phyloP scores from a whole-genome alignment of 53 echinoderm and acorn worm genomes.

The Holothuria scabra region DNA sequence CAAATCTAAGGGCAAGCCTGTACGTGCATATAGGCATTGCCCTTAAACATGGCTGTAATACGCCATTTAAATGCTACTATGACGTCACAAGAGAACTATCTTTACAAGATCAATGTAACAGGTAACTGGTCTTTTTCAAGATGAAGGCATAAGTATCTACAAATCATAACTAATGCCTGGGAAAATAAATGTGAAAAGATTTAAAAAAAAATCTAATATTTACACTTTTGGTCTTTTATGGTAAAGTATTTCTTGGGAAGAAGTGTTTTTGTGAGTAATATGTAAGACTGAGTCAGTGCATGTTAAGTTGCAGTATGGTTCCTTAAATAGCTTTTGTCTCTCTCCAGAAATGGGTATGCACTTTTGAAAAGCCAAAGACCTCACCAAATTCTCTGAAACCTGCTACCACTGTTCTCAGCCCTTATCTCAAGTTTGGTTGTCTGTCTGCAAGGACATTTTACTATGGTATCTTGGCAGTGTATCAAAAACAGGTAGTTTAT shows the following conservation, averaged over 20 bases:
- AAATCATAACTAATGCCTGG: too few relatives aligned
- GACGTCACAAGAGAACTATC: too few relatives aligned
- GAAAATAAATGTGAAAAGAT: too few relatives aligned
- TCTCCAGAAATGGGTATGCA: constrained; percentile 71
- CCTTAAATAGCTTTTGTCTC: not conserved
- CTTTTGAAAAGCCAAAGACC: constrained; percentile 84
- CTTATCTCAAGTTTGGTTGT: constrained; percentile 88
- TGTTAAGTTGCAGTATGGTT: not conserved
- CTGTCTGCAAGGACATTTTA: constrained; percentile 76
- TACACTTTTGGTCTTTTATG: not conserved
- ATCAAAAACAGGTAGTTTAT: constrained; percentile 55
- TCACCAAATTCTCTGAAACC: constrained; percentile 64
- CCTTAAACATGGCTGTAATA: too few relatives aligned
- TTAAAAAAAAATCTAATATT: too few relatives aligned
- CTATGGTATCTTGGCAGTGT: constrained; percentile 67
- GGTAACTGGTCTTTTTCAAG: too few relatives aligned
- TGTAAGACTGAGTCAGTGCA: too few relatives aligned
- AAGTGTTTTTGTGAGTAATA: not conserved
- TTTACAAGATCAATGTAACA: too few relatives aligned
- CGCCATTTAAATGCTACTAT: too few relatives aligned
- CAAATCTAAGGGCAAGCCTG: too few relatives aligned
- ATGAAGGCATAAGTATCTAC: too few relatives aligned
- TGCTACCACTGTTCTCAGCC: constrained; percentile 81
- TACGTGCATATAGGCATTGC: too few relatives aligned
- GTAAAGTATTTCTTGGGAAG: not conserved